Conservation (phyloP, 1,140 invertebrate genomes). For the Tetragonula clypearis region DNA sequence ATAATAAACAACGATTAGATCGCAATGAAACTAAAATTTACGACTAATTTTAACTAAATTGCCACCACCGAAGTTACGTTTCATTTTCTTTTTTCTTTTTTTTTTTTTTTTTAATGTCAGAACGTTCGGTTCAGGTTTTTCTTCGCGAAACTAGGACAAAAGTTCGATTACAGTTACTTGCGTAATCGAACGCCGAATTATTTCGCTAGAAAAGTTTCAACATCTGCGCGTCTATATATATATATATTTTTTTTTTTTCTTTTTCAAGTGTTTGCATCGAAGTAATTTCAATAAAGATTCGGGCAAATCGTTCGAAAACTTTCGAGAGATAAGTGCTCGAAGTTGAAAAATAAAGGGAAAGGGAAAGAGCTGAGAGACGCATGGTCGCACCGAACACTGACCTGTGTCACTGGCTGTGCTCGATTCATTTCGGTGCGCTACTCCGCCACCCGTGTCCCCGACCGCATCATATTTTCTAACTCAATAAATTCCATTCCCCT, state of each 20-base stretch:
- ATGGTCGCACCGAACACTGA: slow-evolving; percentile 43
- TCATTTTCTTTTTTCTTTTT: background rate
- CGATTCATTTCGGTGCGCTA: slow-evolving; percentile 11
- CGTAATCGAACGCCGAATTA: background rate
- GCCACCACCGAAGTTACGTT: background rate
- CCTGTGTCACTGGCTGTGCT: slow-evolving; percentile 44
- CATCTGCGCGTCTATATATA: background rate
- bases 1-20: background rate
- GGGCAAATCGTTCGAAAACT: background rate
- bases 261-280: background rate
- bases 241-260: no score
- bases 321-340: background rate
- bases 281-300: background rate
- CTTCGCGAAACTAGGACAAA: no score
- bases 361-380: background rate
- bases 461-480: slow-evolving; percentile 5
- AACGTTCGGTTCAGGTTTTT: background rate
- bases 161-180: background rate
- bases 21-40: background rate
- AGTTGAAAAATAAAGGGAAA: background rate
- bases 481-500: background rate
- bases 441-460: background rate
- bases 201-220: background rate
- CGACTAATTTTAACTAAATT: background rate
- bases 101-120: no score